phyloP scores from a whole-genome alignment of 64 coral and sea anemone genomes.

The Platygyra sinensis region DNA sequence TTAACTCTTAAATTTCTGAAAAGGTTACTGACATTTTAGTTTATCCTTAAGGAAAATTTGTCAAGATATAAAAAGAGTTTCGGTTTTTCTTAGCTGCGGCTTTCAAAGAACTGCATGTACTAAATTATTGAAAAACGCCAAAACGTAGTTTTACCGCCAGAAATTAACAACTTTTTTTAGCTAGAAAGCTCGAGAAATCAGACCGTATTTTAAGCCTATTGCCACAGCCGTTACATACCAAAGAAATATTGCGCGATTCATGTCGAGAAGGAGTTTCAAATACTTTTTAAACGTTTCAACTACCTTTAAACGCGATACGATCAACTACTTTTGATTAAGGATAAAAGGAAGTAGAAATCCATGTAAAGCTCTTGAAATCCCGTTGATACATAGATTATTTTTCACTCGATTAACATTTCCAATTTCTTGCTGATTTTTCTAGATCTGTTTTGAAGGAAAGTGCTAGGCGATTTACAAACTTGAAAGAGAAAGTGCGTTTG shows the following conservation, averaged over 20 bases:
- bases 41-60: not conserved
- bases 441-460: not conserved
- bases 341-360: not conserved
- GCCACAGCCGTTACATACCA: too few relatives aligned
- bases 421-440: not conserved
- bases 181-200: too few relatives aligned
- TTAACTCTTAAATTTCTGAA: not conserved
- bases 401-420: not conserved
- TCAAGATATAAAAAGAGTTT: not conserved
- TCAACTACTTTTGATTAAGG: not conserved
- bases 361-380: not conserved
- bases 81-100: not conserved
- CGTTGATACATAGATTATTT: not conserved
- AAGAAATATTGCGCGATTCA: too few relatives aligned
- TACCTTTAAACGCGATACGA: not conserved
- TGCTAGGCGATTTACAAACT: not conserved
- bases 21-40: not conserved
- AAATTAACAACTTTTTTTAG: not conserved
- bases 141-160: not conserved
- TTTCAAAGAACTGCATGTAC: slow-evolving; percentile 20
- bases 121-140: slow-evolving; percentile 34
- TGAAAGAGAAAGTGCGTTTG: slow-evolving; percentile 19
- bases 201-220: too few relatives aligned
- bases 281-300: not conserved
- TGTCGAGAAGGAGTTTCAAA: not conserved